Base-by-base conservation (phyloP, 2,888 invertebrate genomes). In the Incurvaria masculella region DNA sequence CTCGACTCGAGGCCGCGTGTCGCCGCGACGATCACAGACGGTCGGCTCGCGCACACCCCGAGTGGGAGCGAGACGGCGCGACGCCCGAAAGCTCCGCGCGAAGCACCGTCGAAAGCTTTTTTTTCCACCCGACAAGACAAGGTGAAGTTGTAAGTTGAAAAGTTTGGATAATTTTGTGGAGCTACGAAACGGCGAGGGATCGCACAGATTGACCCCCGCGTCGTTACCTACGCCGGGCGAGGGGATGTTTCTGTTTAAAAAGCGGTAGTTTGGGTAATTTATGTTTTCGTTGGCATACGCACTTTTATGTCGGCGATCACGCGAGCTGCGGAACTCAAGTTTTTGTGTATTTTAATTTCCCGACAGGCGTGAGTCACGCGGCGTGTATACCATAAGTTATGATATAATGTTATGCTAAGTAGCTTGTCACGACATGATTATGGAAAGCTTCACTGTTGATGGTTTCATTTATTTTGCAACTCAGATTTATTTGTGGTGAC, bases 141-240 rank as follows among this genome's bases (percentile, higher is more conserved):
- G 65, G 63, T 69, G 72, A 75, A 75, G 71, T 75, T 75, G 64
- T 66, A 71, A 74, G 69, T 76, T 74, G 68, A 72, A 74, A 78
- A 76, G 64, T 76, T 76, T 73, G 67, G 68, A 75, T 74, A 72
- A 76, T 76, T 74, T 67, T 57, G 67, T 62, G 68, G 69, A 69
- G 64, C 62, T 68, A 57, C 61, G 62, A 61, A 64, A 63, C 65
- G 60, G 63, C 64, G 62, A 68, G 72, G 71, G 66, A 66, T 67
- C 64, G 63, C 64, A 63, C 69, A 68, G 60, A 64, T 62, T 74
- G 76, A 74, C 76, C 75, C 75, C 66, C 69, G 63, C 14, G 58
- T 66, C 69, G 66, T 70, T 72, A 68, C 66, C 61, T 66, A 71
- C 76, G 75, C 76, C 76, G 72, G 74, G 75, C 71, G 69, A 72